These are phyloP conservation scores for Parapsyche elsis DNA, from an alignment of 1,140 invertebrate genomes.

Conservation along the genomic window DNA sequence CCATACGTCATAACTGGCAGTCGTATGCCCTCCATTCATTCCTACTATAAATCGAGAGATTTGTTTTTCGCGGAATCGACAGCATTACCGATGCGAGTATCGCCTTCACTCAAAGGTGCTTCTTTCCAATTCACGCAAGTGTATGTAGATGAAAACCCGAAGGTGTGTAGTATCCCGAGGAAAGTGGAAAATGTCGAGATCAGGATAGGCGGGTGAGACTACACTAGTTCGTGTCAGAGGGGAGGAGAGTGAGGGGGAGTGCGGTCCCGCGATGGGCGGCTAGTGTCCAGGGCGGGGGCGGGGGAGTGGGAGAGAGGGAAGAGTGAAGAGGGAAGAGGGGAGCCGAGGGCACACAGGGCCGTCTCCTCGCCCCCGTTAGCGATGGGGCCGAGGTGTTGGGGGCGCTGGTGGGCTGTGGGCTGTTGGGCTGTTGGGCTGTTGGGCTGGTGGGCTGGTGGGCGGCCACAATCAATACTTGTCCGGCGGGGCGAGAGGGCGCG, in stretches of 20 bases:
- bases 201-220: neutral
- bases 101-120: no score
- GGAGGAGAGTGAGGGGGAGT: neutral
- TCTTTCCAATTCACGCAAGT: no score
- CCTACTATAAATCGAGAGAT: no score
- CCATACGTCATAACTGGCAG: no score
- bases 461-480: conserved; percentile 52
- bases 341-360: neutral
- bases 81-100: no score
- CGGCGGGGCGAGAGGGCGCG: conserved; percentile 47
- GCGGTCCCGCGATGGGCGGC: neutral
- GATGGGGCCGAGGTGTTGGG: neutral
- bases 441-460: conserved; percentile 4
- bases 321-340: neutral
- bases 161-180: no score
- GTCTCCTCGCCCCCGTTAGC: neutral
- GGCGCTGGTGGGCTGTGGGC: neutral
- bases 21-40: no score
- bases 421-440: neutral
- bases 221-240: neutral
- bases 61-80: no score
- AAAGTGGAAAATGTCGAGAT: no score
- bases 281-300: conserved; percentile 17
- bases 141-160: no score
- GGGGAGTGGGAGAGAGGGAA: neutral